Evolutionary conservation across 2,113 vertebrate species (phyloP).

Genomic region (Hydrochoerus hydrochaeris): DNA sequence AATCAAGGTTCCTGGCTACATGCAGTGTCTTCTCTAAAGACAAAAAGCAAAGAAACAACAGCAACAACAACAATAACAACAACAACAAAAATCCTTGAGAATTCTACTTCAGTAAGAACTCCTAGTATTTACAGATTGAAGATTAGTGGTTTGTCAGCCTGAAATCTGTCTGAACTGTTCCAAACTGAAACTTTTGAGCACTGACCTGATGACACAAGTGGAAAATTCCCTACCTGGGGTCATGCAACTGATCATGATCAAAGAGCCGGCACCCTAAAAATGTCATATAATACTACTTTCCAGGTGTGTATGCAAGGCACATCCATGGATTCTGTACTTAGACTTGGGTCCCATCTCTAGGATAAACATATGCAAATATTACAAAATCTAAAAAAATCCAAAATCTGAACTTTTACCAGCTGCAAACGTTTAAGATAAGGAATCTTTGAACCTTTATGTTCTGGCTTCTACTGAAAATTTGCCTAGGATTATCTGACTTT

Average conservation of each 20-base stretch:
- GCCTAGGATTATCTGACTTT: background rate
- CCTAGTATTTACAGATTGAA: background rate
- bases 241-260: background rate
- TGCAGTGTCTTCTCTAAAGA: background rate
- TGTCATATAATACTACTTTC: background rate
- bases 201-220: background rate
- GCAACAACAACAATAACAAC: background rate
- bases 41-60: background rate
- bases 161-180: background rate
- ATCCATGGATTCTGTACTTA: background rate
- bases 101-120: background rate
- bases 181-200: background rate
- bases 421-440: background rate
- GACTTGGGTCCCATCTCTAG: background rate
- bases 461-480: background rate
- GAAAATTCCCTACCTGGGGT: background rate
- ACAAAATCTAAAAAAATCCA: background rate
- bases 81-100: background rate
- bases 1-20: background rate
- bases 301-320: too few species aligned
- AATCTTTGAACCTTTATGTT: background rate
- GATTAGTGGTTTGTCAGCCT: background rate
- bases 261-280: background rate
- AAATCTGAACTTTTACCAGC: background rate
- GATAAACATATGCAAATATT: background rate